These are phyloP conservation scores for Augiades crinisus DNA, from an alignment of 2,888 invertebrate genomes.

Conservation along the genomic window DNA sequence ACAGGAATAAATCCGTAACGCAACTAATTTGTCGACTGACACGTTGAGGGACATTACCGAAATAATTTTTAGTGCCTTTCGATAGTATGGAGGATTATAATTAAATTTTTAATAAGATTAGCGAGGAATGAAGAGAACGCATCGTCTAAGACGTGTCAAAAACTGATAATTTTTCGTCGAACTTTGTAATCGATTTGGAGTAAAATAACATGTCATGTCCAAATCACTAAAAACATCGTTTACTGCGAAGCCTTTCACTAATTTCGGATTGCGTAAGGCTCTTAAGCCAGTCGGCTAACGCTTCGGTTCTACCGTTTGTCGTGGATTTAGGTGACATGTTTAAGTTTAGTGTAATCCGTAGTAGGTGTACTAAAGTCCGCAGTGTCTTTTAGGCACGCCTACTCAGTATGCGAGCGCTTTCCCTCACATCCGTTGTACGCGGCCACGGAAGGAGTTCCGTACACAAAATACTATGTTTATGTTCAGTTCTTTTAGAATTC, in stretches of 20 bases:
- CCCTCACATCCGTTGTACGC: conserved; percentile 78
- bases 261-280: conserved; percentile 38
- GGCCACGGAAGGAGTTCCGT: conserved; percentile 76
- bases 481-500: conserved; percentile 76
- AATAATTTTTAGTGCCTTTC: conserved; percentile 63
- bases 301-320: conserved; percentile 59
- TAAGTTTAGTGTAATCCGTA: conserved; percentile 74
- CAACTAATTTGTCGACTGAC: conserved; percentile 77
- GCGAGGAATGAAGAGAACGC: conserved; percentile 38
- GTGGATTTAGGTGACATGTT: conserved; percentile 74
- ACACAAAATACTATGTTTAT: conserved; percentile 78
- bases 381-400: conserved; percentile 80
- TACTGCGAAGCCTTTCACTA: conserved; percentile 16
- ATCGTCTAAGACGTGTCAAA: conserved; percentile 33
- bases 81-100: conserved; percentile 50
- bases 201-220: conserved; percentile 8
- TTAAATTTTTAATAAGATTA: conserved; percentile 73
- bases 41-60: conserved; percentile 57
- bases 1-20: conserved; percentile 64
- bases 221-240: conserved; percentile 5
- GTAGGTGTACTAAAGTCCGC: conserved; percentile 69
- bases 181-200: conserved; percentile 21
- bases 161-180: conserved; percentile 34
- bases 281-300: conserved; percentile 55
- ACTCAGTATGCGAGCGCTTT: conserved; percentile 80